These are phyloP conservation scores for Rhorus exstirpatorius DNA, from an alignment of 2,888 invertebrate species.

Conservation along the genomic window DNA sequence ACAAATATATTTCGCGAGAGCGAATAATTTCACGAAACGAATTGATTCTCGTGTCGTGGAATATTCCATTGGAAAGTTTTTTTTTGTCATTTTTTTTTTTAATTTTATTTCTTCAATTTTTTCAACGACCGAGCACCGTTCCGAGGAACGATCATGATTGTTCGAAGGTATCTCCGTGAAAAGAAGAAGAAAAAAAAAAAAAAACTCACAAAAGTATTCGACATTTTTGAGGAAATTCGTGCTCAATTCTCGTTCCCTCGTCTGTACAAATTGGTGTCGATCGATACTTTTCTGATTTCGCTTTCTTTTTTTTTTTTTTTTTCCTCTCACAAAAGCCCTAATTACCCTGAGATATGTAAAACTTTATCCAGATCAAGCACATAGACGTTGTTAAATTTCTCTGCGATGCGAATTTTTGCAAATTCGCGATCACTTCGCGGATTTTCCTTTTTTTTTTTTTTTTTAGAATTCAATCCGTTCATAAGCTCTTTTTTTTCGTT, in stretches of 20 bases:
- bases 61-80: too few species aligned
- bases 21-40: too few species aligned
- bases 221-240: constrained; percentile 23
- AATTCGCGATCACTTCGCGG: constrained; percentile 26
- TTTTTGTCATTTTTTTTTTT: too few species aligned
- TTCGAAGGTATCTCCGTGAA: constrained; percentile 30
- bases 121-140: constrained; percentile 29
- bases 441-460: constrained; percentile 30
- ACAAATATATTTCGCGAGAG: too few species aligned
- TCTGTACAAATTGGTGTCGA: constrained; percentile 22
- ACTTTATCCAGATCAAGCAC: constrained; percentile 67
- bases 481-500: constrained; percentile 52
- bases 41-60: too few species aligned
- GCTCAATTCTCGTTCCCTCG: neutral
- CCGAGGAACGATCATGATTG: constrained; percentile 52
- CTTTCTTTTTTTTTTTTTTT: constrained; percentile 35
- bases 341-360: constrained; percentile 75
- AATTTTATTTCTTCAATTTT: too few species aligned
- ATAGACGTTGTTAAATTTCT: constrained; percentile 58
- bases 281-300: neutral
- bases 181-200: constrained; percentile 7
- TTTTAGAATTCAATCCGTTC: constrained; percentile 47
- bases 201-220: constrained; percentile 8
- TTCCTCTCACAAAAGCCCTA: constrained; percentile 58
- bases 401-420: constrained; percentile 28